These are phyloP conservation scores for Unio delphinus DNA, from an alignment of 2,888 invertebrate species.

Conservation along the genomic window DNA sequence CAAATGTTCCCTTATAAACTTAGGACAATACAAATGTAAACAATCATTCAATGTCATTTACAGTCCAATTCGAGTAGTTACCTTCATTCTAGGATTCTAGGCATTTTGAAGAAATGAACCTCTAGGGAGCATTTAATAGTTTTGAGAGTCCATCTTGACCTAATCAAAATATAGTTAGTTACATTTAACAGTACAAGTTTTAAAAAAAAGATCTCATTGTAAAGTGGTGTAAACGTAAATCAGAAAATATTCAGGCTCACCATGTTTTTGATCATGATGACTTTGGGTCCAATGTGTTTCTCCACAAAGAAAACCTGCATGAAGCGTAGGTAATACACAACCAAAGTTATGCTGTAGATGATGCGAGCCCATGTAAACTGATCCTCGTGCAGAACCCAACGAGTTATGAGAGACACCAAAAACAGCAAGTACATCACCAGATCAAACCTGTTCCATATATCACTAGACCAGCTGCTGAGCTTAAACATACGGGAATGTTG, in stretches of 20 bases:
- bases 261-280: slow-evolving; percentile 71
- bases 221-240: no score
- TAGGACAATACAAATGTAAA: no score
- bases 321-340: slow-evolving; percentile 67
- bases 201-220: no score
- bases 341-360: slow-evolving; percentile 63
- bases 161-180: no score
- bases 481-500: slow-evolving; percentile 55
- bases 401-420: slow-evolving; percentile 59
- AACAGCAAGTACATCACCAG: slow-evolving; percentile 61
- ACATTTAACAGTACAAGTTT: no score
- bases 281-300: slow-evolving; percentile 70
- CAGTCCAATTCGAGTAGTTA: no score
- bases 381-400: slow-evolving; percentile 44
- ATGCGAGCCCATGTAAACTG: slow-evolving; percentile 61
- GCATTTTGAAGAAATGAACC: no score
- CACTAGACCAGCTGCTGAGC: slow-evolving; percentile 58
- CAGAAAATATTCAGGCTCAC: slow-evolving; percentile 38
- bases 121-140: no score
- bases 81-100: no score
- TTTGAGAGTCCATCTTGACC: no score
- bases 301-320: slow-evolving; percentile 68
- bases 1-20: no score
- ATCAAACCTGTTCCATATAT: slow-evolving; percentile 69
- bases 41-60: no score